Evolutionary conservation across 2,113 vertebrate species (phyloP).

Genomic region (Silurus asotus): DNA sequence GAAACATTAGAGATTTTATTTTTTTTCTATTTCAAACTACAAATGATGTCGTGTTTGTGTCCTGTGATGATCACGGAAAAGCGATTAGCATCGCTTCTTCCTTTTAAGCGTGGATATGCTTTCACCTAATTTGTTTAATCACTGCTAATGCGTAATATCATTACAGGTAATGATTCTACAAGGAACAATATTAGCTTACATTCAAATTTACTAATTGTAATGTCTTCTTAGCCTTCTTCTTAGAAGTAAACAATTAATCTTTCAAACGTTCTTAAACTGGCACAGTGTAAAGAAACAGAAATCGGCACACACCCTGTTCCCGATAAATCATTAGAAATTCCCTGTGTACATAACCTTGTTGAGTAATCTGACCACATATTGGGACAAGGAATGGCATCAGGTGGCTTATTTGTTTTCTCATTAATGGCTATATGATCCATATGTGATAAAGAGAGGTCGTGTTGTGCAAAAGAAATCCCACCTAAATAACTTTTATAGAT

Average conservation of each 20-base stretch:
- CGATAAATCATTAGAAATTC: constrained; percentile 55
- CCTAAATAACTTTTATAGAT: neutral
- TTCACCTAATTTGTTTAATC: constrained; percentile 62
- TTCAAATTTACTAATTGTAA: neutral
- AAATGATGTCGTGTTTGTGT: neutral
- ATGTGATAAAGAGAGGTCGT: neutral
- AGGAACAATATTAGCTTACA: constrained; percentile 50
- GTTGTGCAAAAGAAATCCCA: neutral
- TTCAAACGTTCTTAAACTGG: neutral
- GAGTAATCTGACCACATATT: constrained; percentile 49
- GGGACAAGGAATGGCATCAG: constrained; percentile 30
- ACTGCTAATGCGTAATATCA: constrained; percentile 66
- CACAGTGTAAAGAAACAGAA: constrained; percentile 51
- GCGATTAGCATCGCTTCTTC: constrained; percentile 55
- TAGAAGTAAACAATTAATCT: neutral
- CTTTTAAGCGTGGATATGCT: constrained; percentile 65
- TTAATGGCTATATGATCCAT: neutral
- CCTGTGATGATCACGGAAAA: constrained; percentile 51
- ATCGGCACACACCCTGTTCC: constrained; percentile 58
- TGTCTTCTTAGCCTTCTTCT: neutral
- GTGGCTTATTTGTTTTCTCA: neutral
- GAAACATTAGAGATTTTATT: constrained; percentile 34
- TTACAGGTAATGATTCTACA: constrained; percentile 58
- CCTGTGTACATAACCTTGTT: constrained; percentile 59
- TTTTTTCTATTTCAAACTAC: neutral